Base-by-base conservation (phyloP, 2,888 invertebrate genomes). In the Orgyia antiqua region DNA sequence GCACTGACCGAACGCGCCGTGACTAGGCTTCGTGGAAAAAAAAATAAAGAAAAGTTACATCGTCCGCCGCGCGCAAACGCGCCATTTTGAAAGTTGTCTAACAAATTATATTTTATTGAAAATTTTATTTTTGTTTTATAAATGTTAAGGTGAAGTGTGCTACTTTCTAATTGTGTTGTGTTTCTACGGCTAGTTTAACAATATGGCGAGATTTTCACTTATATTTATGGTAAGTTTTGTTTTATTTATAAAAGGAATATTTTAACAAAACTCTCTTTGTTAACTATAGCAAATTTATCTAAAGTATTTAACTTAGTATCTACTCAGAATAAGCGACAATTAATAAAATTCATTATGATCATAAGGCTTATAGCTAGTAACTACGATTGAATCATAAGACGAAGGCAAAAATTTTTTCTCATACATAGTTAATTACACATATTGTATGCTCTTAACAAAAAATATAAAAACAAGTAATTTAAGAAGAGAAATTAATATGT, bases 191-290 rank as follows among this genome's bases (percentile, higher is more conserved):
- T 13, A 27, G 15, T 28, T n/a, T n/a, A n/a, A n/a, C 27, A 61
- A 39, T 43, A 71, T 70, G 70, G 48, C 60, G 51, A 54, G 51
- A 29, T 36, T 35, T 39, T 39, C 43, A 19, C 44, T 65, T 27
- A 33, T 68, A 49, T 55, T 49, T 54, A 56, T 68, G 68, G 71
- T 71, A 49, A 71, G 71, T 57, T 10, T 17, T 29, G 7, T 31
- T 21, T 7, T 13, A 15, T 15, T 15, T 15, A 15, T 15, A 15
- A 15, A 15, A 4, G 15, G 15, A 6, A 15, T 15, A 6, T n/a
- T n/a, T n/a, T n/a, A n/a, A n/a, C n/a, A n/a, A n/a, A n/a, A n/a
- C n/a, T n/a, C n/a, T n/a, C n/a, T n/a, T n/a, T n/a, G n/a, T n/a
- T n/a, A n/a, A n/a, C n/a, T n/a, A n/a, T n/a, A n/a, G n/a, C n/a